Evolutionary conservation across 2,113 vertebrate genomes (phyloP), one percentile per base, ranked within the genome.

Genomic region (Cariama cristata): DNA sequence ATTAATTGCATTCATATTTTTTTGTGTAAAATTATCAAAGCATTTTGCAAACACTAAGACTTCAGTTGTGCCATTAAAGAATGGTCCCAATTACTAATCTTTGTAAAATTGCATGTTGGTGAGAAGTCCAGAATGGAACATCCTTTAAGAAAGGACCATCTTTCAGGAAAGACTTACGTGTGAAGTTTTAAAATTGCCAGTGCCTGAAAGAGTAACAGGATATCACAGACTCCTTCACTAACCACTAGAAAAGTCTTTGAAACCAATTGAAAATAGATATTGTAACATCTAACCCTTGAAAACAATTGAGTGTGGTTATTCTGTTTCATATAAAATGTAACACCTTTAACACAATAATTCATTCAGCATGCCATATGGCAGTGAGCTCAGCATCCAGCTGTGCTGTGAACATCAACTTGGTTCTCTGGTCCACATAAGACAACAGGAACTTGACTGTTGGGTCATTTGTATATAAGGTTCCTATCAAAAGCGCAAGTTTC

Each of bases 161-260:
- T n/a, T 67, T 67, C 47, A 9, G 35, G 27, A 17, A 77, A 79
- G 8, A 12, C 1, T 1, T 42, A 13, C 0, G 0, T 12, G 6
- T 42, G 24, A 59, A 47, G 5, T 53, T 52, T 85, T 64, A 19
- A 89, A 74, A 75, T 22, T 71, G 6, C 2, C 38, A 13, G 9
- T 79, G 5, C 22, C 38, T 40, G 17, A 60, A 63, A 5, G 33
- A n/a, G 9, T 42, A 55, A 42, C 8, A 60, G 11, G 33, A 23
- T 47, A 38, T 52, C 45, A 66, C 14, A 35, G 58, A 30, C 6
- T 42, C 21, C 21, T 60, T 44, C 50, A 52, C 26, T 71, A 62
- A 38, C 6, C 6, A 24, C 33, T 23, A 50, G 17, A 79, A 45
- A 82, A 75, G 14, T 74, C 35, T 33, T 75, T 79, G 35, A 40